A percentile compares a stretch with the other conserved stretches of the same genome.
phyloP scores from a whole-genome alignment of 2,113 vertebrate species.

The Clarias macrocephalus region DNA sequence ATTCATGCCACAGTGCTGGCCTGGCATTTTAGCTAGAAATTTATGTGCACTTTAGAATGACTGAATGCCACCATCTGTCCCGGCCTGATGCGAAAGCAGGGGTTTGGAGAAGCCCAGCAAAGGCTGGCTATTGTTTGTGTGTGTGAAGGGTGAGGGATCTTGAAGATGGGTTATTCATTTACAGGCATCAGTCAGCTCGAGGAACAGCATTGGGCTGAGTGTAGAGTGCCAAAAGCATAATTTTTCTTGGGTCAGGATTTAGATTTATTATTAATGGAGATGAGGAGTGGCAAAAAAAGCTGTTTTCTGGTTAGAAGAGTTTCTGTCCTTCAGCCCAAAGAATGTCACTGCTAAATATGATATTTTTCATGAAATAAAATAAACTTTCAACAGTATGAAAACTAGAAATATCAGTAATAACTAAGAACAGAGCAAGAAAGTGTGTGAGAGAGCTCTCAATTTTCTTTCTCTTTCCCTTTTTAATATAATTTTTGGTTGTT shows the following conservation, averaged over 20 bases:
- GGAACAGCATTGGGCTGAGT: neutral
- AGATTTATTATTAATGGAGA: neutral
- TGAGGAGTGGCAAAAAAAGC: neutral
- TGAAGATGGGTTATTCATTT: constrained; percentile 37
- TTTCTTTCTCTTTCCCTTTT: neutral
- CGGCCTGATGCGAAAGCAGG: neutral
- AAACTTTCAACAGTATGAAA: neutral
- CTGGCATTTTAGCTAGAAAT: constrained; percentile 33
- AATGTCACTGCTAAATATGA: neutral
- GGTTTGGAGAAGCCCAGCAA: neutral
- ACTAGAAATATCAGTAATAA: neutral
- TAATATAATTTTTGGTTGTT: neutral
- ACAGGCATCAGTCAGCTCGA: constrained; percentile 26
- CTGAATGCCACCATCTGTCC: constrained; percentile 47
- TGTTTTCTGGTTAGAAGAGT: neutral
- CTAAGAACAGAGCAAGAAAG: neutral
- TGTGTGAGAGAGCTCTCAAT: neutral
- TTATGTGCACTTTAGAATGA: constrained; percentile 23
- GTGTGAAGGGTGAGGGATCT: constrained; percentile 13
- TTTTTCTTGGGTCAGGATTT: neutral
- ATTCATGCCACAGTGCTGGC: constrained; percentile 8
- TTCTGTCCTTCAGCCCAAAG: neutral
- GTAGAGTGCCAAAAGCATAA: neutral
- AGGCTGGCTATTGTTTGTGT: constrained; percentile 15
- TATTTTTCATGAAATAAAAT: neutral